Evolutionary conservation across 2,113 vertebrate genomes (phyloP), one percentile per base, ranked within the genome.

Genomic region (Origma solitaria): DNA sequence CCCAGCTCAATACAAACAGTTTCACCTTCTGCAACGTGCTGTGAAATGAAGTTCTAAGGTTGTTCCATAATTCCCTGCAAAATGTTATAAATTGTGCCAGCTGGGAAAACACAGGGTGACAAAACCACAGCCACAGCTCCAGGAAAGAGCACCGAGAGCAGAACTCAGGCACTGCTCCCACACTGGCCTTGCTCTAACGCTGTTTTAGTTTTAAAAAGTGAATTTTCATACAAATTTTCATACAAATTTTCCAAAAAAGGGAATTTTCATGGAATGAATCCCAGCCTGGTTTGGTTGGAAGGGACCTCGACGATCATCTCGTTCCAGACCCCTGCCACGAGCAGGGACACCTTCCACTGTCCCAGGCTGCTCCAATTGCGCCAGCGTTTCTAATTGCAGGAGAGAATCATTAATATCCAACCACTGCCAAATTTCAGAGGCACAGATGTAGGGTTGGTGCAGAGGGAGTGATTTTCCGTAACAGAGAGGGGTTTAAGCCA

Each of bases 381-480:
- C 42, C 69, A n/a, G 30, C 35, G 7, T 40, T 57, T 49, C 15
- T 38, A 10, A 54, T 6, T 22, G 49, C n/a, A 33, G 5, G 15
- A 8, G 5, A 25, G 33, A 28, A 8, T 12, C 2, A 1, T 38
- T 28, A 21, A 56, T 8, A 47, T 4, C 40, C 49, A 54, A 10
- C 40, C 3, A 4, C 9, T 24, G 9, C 70, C 42, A n/a, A 24
- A 11, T 2, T 15, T 20, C 54, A n/a, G 54, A 42, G 31, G 7
- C 0, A 5, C n/a, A 45, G 15, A 19, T 24, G 60, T 8, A 6
- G 42, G 40, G 53, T 13, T 1, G 22, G 3, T 5, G 68, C 17
- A 51, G 16, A 35, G 37, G 20, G 45, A 62, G 18, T 1, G 49
- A 64, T 8, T 73, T 23, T 28, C 49, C 40, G 1, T 1, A 23